phyloP scores from a whole-genome alignment of 2,888 invertebrate species.

The Anticlea derivata region DNA sequence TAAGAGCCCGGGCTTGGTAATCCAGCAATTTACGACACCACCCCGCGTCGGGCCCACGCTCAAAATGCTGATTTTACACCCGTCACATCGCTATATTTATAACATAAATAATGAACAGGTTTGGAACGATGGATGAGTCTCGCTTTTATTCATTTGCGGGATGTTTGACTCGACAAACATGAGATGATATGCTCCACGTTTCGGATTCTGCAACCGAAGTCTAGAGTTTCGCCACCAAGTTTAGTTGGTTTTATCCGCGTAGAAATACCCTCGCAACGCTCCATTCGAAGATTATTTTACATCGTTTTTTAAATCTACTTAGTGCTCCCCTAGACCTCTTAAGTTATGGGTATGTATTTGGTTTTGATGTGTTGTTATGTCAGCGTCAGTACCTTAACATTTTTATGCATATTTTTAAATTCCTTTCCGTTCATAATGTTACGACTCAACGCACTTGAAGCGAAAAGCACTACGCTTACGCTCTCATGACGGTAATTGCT shows the following conservation, averaged over 20 bases:
- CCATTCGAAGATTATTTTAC: too few species aligned
- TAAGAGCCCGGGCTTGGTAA: slow-evolving; percentile 42
- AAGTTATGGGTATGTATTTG: too few species aligned
- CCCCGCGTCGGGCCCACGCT: slow-evolving; percentile 30
- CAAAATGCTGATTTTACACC: slow-evolving; percentile 43
- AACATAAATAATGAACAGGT: slow-evolving; percentile 38
- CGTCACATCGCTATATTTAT: slow-evolving; percentile 36
- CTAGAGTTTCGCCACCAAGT: too few species aligned
- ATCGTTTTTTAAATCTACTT: too few species aligned
- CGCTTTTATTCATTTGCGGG: slow-evolving; percentile 28
- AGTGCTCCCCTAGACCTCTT: too few species aligned
- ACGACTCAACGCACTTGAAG: slow-evolving; percentile 9
- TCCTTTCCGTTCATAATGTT: background rate
- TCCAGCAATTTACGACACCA: slow-evolving; percentile 54
- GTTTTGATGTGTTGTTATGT: too few species aligned
- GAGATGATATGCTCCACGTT: slow-evolving; percentile 3
- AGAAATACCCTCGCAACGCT: too few species aligned
- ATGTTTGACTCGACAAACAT: slow-evolving; percentile 15
- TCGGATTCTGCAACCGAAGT: background rate
- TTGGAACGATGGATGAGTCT: slow-evolving; percentile 33
- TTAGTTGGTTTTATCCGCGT: too few species aligned
- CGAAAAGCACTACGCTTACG: slow-evolving; percentile 21
- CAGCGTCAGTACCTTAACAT: too few species aligned
- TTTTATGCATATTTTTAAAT: background rate
- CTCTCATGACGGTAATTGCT: slow-evolving; percentile 25